Base-by-base conservation (phyloP, 2,113 vertebrate genomes). In the Dicaeum eximium region DNA sequence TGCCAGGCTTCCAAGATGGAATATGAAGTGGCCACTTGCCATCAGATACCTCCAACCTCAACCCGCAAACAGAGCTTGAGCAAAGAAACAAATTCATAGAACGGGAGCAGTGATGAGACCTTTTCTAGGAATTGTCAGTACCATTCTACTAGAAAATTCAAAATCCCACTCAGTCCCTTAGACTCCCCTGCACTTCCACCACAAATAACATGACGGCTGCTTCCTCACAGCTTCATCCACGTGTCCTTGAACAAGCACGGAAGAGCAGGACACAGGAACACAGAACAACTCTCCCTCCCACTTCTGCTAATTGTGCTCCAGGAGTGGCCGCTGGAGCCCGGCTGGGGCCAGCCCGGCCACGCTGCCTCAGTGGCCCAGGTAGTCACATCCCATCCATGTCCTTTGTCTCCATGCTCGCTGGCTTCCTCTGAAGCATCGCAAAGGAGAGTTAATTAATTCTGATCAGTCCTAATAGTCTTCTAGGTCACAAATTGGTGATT, bases 361-460 rank as follows among this genome's bases (percentile, higher is more conserved):
- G 10, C 38, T 58, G 44, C 67, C 42, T 31, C 70, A 16, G 70
- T 0, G 0, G 88, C 37, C 80, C 93, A 91, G 90, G 89, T 86
- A 96, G 92, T 96, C 96, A 93, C 57, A 93, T 95, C 86, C 90
- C 92, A 96, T 97, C 13, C 35, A 72, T 11, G 67, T 88, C 78
- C 72, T 24, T 13, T 47, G 88, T 45, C 89, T 37, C 83, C 44
- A 1, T 7, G 81, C 64, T 54, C 7, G 3, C 89, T 14, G 1
- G 30, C 79, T 54, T 70, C 93, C 91, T 93, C 85, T 21, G 78
- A 90, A 96, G 95, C 86, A 86, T 57, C 8, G 31, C 90, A 91
- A 94, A 79, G 91, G 56, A 92, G 77, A 97, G 83, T 79, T 97
- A 97, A 97, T 97, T 97, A 97, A 96, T 97, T 97, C 95, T 92